These are phyloP conservation scores for Latheticus oryzae DNA, from an alignment of 2,888 invertebrate genomes.

Conservation along the genomic window DNA sequence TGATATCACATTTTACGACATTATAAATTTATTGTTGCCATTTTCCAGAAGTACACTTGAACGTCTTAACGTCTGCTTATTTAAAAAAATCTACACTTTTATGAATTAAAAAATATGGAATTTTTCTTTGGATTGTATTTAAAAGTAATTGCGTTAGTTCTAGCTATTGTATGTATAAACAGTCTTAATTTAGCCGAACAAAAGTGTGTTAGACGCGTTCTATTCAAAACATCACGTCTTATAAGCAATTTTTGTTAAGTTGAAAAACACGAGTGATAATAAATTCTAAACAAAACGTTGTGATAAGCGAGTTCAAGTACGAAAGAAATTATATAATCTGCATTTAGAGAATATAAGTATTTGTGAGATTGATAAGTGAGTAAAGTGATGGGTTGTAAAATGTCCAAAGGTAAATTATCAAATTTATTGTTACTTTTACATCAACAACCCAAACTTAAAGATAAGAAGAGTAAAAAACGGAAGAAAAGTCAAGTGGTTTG, in stretches of 20 bases:
- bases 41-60: too few species aligned
- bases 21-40: too few species aligned
- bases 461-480: conserved; percentile 28
- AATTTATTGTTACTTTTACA: conserved; percentile 41
- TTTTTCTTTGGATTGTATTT: too few species aligned
- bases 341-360: too few species aligned
- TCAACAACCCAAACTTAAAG: conserved; percentile 34
- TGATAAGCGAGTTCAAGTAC: background rate
- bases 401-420: conserved; percentile 14
- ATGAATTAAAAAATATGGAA: too few species aligned
- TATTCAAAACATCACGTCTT: too few species aligned
- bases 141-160: too few species aligned
- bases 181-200: conserved; percentile 32
- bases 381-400: conserved; percentile 26
- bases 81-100: too few species aligned
- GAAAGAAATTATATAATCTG: too few species aligned
- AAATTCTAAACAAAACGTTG: background rate
- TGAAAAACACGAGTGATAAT: conserved; percentile 2
- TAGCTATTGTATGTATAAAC: too few species aligned
- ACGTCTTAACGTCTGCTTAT: too few species aligned
- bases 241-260: conserved; percentile 16
- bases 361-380: background rate
- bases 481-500: conserved; percentile 40
- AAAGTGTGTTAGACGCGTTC: conserved; percentile 11
- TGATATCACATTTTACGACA: too few species aligned